phyloP scores from a whole-genome alignment of 2,888 invertebrate species.

The Dioctria rufipes region DNA sequence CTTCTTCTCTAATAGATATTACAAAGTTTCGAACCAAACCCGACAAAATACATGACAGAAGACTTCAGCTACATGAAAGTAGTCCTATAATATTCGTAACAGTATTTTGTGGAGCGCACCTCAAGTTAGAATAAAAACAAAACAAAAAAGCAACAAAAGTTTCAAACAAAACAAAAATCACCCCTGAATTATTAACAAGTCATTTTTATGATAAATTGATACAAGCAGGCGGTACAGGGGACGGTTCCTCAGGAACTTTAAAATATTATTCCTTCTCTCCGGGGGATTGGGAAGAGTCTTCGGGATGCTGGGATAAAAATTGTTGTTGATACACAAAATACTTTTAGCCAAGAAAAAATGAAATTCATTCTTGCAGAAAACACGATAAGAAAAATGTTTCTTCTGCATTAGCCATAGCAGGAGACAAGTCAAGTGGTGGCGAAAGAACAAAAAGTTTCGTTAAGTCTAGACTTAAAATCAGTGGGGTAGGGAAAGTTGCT shows the following conservation, averaged over 20 bases:
- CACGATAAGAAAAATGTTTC: constrained; percentile 59
- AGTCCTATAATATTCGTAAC: constrained; percentile 37
- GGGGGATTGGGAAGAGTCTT: neutral
- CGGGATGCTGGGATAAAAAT: neutral
- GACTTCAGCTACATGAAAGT: neutral
- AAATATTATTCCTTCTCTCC: constrained; percentile 7
- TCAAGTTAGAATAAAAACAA: neutral
- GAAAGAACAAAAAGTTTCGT: constrained; percentile 42
- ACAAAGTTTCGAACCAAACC: constrained; percentile 16
- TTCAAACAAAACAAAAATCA: constrained; percentile 46
- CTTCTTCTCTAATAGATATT: constrained; percentile 5
- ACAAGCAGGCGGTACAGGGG: constrained; percentile 5
- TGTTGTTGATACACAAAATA: constrained; percentile 38
- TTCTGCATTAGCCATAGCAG: constrained; percentile 54
- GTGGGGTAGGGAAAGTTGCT: constrained; percentile 9
- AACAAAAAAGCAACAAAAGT: constrained; percentile 1
- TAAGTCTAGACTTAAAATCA: constrained; percentile 51
- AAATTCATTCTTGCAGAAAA: constrained; percentile 60
- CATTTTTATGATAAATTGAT: constrained; percentile 55
- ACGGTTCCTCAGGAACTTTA: neutral
- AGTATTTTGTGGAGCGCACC: constrained; percentile 19
- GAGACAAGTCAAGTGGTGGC: constrained; percentile 39
- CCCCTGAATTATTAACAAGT: constrained; percentile 55
- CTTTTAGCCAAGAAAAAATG: constrained; percentile 19
- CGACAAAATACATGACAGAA: constrained; percentile 27